Conservation (phyloP, 2,113 vertebrate species). For the Vidua chalybeata region DNA sequence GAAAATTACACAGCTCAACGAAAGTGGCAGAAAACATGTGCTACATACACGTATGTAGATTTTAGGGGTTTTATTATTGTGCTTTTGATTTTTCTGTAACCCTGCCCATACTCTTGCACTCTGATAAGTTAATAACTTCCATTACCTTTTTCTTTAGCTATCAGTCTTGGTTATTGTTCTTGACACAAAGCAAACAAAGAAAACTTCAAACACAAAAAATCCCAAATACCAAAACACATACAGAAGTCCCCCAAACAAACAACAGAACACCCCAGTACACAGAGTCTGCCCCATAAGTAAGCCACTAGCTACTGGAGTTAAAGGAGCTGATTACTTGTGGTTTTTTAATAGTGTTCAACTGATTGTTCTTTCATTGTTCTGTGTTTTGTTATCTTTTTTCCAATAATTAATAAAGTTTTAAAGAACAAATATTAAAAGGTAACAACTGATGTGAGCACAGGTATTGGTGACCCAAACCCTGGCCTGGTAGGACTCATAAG, state of each 20-base stretch:
- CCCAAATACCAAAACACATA: neutral
- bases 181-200: neutral
- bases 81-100: conserved; percentile 18
- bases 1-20: conserved; percentile 40
- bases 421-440: neutral
- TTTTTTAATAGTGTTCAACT: neutral
- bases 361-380: neutral
- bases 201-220: neutral
- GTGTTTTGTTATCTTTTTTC: neutral
- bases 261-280: neutral
- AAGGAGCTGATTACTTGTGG: neutral
- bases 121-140: neutral
- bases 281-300: neutral
- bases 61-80: neutral
- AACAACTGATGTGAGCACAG: neutral
- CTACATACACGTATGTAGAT: neutral
- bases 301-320: neutral
- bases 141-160: neutral
- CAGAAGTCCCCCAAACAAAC: neutral
- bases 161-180: neutral
- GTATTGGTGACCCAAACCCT: neutral
- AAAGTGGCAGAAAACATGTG: neutral
- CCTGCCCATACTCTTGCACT: neutral
- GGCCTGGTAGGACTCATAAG: neutral
- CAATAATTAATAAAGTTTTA: neutral